Base-by-base conservation (phyloP, 2,888 invertebrate genomes). In the Leptinotarsa peninsularis region DNA sequence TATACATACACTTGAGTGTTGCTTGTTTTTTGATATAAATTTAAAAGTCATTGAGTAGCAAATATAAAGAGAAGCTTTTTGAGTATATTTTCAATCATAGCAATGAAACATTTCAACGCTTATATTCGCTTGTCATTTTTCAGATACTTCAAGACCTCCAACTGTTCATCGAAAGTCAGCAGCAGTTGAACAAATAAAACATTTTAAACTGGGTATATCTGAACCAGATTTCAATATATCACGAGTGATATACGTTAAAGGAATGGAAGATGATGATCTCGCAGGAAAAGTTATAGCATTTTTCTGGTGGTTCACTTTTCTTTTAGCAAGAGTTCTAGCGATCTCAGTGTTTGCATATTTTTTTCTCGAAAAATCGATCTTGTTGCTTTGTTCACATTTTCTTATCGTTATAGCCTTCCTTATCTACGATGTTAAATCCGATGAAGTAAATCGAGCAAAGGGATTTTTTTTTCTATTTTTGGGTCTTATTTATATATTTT, bases 271-370 rank as follows among this genome's bases (percentile, higher is more conserved):
- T 79, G 95, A 95, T 81, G 94, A 95, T 83, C 90, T 92, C 1
- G 90, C 93, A 0, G 94, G 93, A 15, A 92, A 92, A 81, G 85
- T 93, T 7, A 89, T 95, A 4, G 91, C 93, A 43, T 94, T 93
- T 84, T 86, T 93, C n/a, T 94, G 94, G 85, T 95, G 95, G 95
- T 92, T 94, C 79, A 89, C 92, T 63, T 95, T 95, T 84, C 91
- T 95, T 67, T 85, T 92, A n/a, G 91, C 93, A 58, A 90, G 95
- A 67, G 90, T 95, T 87, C 88, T 94, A 68, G 91, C 94, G 43
- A 90, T 95, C 66, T 91, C 93, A 0, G 91, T 92, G 1, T 93
- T 94, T 82, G 92, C 92, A 43, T 91, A 92, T 80, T 93, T 94
- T 85, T 93, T 92, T 84, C 91, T 92, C 0, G 86, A 90, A 5